Evolutionary conservation across 1,140 invertebrate genomes (phyloP).

Genomic region (Saxidomus purpurata): DNA sequence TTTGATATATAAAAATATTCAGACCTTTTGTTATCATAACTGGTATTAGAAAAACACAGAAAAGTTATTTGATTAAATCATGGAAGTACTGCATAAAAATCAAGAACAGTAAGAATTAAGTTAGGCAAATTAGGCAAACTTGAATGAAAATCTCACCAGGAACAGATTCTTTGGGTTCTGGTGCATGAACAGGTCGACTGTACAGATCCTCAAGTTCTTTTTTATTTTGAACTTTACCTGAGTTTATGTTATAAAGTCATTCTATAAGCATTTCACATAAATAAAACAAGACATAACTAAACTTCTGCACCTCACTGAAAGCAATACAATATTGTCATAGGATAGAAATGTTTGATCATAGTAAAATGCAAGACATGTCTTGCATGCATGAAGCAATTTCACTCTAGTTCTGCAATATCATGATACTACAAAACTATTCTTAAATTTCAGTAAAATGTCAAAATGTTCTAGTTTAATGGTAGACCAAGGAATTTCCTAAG

Average conservation of each 20-base stretch:
- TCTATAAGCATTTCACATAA: not conserved
- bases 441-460: no score
- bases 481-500: no score
- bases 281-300: not conserved
- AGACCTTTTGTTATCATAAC: not conserved
- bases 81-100: not conserved
- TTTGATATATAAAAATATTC: not conserved
- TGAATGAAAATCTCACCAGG: constrained; percentile 28
- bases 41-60: not conserved
- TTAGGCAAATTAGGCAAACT: not conserved
- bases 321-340: no score
- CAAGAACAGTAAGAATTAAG: constrained; percentile 1
- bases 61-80: not conserved
- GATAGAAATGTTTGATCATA: no score
- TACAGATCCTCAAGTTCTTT: constrained; percentile 49
- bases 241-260: not conserved
- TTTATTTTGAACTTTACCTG: constrained; percentile 58
- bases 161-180: constrained; percentile 18
- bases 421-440: no score
- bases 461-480: no score
- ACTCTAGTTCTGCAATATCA: no score
- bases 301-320: no score
- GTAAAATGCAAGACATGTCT: no score
- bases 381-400: no score
- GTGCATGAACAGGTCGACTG: not conserved